Evolutionary conservation across 64 coral and sea anemone genomes (phyloP), one percentile per base, ranked within the genome.

Genomic region (Pocillopora verrucosa): DNA sequence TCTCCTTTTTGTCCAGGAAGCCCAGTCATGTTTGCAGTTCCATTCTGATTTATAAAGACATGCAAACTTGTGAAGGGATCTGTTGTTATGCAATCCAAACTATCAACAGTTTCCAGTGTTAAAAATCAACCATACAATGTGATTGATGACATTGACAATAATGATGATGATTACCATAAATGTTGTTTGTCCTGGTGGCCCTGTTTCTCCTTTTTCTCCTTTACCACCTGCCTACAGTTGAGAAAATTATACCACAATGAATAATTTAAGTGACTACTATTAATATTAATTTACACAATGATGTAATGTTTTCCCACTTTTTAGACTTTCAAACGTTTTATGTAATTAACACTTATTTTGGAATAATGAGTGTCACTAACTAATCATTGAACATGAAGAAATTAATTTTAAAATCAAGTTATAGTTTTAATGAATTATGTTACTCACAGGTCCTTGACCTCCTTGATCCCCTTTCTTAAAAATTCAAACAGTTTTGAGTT

Each of bases 401-500:
- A 68, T 41, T 58, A 19, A 68, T 22, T n/a, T 9, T 35, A 77
- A 13, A 65, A n/a, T 70, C 7, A 56, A 51, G 38, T 51, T 58
- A 51, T 7, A 51, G 41, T 51, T 51, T 51, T 51, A 51, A 51
- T 51, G 41, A 34, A 6, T 36, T 37, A 6, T 87, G 15, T 74
- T 38, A 77, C 89, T 91, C 68, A 91, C 89, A 34, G 13, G 16
- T 2, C 89, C 89, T 86, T 84, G 80, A n/a, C 9, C 14, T 37
- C 89, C 89, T 76, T 77, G 26, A 0, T 77, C 80, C 59, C 89
- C 89, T 91, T 86, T 91, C 89, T 91, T 45, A 64, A 51, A 91
- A 68, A 0, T 17, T 13, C 77, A 86, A 20, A 75, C 38, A 61
- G 19, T 9, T 16, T 34, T 16, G 59, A n/a, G 10, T 22, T 20